A percentile compares a stretch with the other conserved stretches of the same genome.
These are phyloP conservation scores for Spilarctia lutea DNA, from an alignment of 2,888 invertebrate genomes.

Conservation along the genomic window DNA sequence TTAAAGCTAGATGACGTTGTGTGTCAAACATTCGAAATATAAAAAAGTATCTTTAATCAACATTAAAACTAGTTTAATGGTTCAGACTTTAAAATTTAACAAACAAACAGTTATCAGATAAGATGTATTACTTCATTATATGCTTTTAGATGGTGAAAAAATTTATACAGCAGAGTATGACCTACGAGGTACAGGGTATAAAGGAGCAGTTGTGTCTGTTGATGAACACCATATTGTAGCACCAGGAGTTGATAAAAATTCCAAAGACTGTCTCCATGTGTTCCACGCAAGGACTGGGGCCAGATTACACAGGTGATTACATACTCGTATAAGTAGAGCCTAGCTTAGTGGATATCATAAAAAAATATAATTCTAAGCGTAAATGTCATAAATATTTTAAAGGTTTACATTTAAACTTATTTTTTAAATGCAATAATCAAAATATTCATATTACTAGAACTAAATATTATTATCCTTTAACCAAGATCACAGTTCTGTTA, in stretches of 20 bases:
- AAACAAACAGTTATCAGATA: no score
- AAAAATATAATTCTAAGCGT: no score
- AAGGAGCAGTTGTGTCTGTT: slow-evolving; percentile 92
- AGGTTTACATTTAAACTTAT: no score
- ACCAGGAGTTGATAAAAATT: slow-evolving; percentile 93
- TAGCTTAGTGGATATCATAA: no score
- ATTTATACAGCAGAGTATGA: slow-evolving; percentile 94
- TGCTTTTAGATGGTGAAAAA: slow-evolving; percentile 88
- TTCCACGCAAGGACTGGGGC: slow-evolving; percentile 94
- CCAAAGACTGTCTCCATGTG: slow-evolving; percentile 93
- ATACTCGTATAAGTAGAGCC: not conserved
- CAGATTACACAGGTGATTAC: slow-evolving; percentile 75
- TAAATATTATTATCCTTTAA: not conserved
- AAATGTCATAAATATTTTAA: no score
- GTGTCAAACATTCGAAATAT: no score
- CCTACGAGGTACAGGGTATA: slow-evolving; percentile 90
- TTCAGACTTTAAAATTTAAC: no score
- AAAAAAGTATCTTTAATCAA: no score
- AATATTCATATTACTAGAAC: no score
- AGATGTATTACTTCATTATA: not conserved
- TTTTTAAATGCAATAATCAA: no score
- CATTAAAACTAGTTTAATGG: no score
- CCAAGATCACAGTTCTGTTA: not conserved
- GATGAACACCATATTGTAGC: slow-evolving; percentile 93
- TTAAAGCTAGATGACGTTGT: no score